A percentile compares a stretch with the other conserved stretches of the same genome.
These are phyloP conservation scores for Pseudonaja textilis DNA, from an alignment of 2,113 vertebrate species.

Conservation along the genomic window DNA sequence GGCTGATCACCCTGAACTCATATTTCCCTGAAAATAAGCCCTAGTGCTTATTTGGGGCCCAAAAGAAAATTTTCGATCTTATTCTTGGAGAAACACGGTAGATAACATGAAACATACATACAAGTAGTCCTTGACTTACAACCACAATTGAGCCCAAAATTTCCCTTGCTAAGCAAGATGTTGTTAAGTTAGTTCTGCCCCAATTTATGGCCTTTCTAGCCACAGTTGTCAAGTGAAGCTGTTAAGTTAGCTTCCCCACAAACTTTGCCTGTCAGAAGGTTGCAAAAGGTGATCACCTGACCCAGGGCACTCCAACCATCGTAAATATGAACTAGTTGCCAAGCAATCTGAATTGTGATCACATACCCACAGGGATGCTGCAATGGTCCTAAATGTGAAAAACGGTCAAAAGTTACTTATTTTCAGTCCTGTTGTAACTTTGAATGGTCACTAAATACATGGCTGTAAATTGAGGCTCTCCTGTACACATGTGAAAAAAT, in stretches of 20 bases:
- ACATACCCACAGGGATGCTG: not conserved
- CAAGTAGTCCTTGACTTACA: not conserved
- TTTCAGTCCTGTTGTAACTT: not conserved
- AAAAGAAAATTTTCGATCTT: no score
- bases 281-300: not conserved
- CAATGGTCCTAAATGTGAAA: not conserved
- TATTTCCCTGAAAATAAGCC: no score
- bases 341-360: not conserved
- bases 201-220: not conserved
- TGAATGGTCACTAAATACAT: not conserved
- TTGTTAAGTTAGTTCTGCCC: not conserved
- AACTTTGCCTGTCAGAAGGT: not conserved
- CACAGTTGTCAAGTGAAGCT: not conserved
- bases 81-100: not conserved
- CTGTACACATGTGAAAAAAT: not conserved
- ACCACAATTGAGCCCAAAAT: not conserved
- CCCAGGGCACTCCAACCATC: not conserved
- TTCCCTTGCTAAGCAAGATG: not conserved
- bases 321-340: not conserved
- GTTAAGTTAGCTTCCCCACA: not conserved
- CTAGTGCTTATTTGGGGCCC: no score
- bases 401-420: not conserved
- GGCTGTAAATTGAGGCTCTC: not conserved
- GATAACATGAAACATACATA: not conserved
- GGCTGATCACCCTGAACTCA: no score